phyloP scores from a whole-genome alignment of 2,797 vertebrate genomes.

The Denticeps clupeoides region DNA sequence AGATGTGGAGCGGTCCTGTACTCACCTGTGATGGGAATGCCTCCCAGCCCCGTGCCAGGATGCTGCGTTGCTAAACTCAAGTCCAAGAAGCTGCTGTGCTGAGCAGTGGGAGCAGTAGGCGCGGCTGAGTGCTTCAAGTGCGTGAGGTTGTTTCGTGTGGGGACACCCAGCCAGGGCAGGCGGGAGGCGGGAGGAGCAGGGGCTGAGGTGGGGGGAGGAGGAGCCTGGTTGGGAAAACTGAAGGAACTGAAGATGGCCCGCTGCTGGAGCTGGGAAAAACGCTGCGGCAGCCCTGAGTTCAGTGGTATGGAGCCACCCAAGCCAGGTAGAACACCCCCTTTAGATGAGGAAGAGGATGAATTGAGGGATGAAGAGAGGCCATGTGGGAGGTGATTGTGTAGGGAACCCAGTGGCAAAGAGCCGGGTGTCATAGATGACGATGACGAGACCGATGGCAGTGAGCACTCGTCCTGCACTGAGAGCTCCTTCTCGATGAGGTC shows the following conservation, averaged over 20 bases:
- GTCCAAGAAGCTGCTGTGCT: conserved; percentile 84
- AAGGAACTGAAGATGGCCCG: conserved; percentile 78
- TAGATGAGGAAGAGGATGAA: conserved; percentile 10
- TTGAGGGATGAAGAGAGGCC: conserved; percentile 45
- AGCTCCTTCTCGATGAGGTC: conserved; percentile 92
- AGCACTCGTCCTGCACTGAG: conserved; percentile 67
- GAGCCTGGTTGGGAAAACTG: conserved; percentile 72
- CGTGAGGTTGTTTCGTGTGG: conserved; percentile 67
- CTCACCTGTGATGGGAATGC: conserved; percentile 81
- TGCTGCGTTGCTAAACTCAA: conserved; percentile 73
- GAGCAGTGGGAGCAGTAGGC: conserved; percentile 52
- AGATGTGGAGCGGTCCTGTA: not conserved
- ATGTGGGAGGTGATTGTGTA: conserved; percentile 66
- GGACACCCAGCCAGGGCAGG: conserved; percentile 61
- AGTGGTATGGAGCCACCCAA: conserved; percentile 58
- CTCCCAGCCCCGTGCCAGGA: conserved; percentile 78
- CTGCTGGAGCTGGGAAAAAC: conserved; percentile 69
- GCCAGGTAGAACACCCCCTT: conserved; percentile 32
- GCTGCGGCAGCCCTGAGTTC: conserved; percentile 65
- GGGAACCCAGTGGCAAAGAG: no score
- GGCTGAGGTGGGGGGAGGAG: conserved; percentile 9
- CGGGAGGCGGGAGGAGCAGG: not conserved
- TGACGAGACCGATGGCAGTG: conserved; percentile 53
- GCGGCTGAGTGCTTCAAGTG: conserved; percentile 80
- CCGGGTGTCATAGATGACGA: conserved; percentile 28